phyloP scores from a whole-genome alignment of 2,113 vertebrate species.

The Trochalopteron elliotii region DNA sequence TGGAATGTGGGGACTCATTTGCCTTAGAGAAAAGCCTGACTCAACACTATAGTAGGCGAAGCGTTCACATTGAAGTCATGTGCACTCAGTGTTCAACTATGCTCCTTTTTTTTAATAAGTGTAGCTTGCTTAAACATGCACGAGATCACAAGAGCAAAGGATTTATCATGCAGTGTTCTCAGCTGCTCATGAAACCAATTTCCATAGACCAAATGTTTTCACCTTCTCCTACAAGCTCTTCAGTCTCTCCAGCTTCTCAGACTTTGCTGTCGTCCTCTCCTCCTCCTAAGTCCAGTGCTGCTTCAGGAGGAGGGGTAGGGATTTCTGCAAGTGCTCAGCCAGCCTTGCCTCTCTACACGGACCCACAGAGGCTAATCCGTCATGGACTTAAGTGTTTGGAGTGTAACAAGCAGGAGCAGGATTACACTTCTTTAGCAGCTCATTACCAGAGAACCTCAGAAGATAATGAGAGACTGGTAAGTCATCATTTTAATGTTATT shows the following conservation, averaged over 20 bases:
- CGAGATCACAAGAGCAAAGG: constrained; percentile 92
- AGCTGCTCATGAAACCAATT: constrained; percentile 92
- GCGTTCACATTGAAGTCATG: constrained; percentile 92
- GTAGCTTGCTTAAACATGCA: constrained; percentile 91
- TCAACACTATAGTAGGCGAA: constrained; percentile 88
- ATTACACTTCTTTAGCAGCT: constrained; percentile 85
- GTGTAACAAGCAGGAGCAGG: constrained; percentile 88
- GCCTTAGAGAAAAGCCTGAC: constrained; percentile 90
- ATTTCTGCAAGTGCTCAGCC: constrained; percentile 55
- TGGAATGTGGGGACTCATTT: constrained; percentile 94
- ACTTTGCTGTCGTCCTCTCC: not conserved
- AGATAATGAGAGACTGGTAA: constrained; percentile 87
- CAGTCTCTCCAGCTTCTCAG: constrained; percentile 21
- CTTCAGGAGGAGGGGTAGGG: constrained; percentile 12
- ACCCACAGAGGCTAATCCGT: constrained; percentile 79
- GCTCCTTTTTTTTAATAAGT: constrained; percentile 94
- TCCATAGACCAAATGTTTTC: constrained; percentile 88
- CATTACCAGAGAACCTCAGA: constrained; percentile 91
- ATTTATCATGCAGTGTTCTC: constrained; percentile 93
- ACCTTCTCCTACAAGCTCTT: constrained; percentile 57
- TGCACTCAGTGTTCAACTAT: constrained; percentile 89
- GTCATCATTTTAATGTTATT: constrained; percentile 61
- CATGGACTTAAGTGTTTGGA: constrained; percentile 88
- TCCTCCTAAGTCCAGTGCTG: not conserved
- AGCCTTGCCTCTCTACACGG: constrained; percentile 87